These are phyloP conservation scores for Epistrophe eligans DNA, from an alignment of 2,888 invertebrate genomes.

Conservation along the genomic window DNA sequence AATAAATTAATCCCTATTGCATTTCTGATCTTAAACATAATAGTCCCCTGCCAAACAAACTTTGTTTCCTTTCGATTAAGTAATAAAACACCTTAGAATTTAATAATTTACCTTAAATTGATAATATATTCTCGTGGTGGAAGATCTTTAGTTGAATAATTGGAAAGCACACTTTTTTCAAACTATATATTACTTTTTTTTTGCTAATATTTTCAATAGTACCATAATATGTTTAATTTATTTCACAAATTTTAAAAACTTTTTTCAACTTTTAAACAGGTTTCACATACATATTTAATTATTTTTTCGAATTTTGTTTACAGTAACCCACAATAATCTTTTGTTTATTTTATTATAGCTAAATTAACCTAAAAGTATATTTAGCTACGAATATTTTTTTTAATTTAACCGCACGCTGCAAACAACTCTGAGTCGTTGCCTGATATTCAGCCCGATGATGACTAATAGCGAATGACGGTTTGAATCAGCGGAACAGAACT, in stretches of 20 bases:
- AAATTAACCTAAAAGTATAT: background rate
- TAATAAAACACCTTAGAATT: background rate
- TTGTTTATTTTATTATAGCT: conserved; percentile 38
- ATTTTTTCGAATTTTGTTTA: conserved; percentile 2
- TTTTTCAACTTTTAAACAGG: background rate
- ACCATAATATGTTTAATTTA: conserved; percentile 22
- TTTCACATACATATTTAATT: background rate
- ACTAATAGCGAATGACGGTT: conserved; percentile 53
- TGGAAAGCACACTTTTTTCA: background rate
- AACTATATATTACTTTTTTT: conserved; percentile 11
- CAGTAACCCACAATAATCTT: background rate
- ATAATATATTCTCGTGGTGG: background rate
- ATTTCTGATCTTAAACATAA: background rate
- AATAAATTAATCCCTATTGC: background rate
- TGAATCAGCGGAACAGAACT: conserved; percentile 61
- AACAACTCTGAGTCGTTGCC: conserved; percentile 34
- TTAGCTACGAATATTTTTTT: background rate
- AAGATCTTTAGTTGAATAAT: background rate
- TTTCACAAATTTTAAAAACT: background rate
- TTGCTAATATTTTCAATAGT: background rate
- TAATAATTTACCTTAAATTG: conserved; percentile 8
- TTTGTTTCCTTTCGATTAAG: background rate
- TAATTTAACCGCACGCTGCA: conserved; percentile 45
- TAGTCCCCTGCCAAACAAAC: background rate
- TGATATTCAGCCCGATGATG: conserved; percentile 61